These are phyloP conservation scores for Xiphorhynchus erythropygius DNA, from an alignment of 2,797 vertebrate species.

Conservation along the genomic window DNA sequence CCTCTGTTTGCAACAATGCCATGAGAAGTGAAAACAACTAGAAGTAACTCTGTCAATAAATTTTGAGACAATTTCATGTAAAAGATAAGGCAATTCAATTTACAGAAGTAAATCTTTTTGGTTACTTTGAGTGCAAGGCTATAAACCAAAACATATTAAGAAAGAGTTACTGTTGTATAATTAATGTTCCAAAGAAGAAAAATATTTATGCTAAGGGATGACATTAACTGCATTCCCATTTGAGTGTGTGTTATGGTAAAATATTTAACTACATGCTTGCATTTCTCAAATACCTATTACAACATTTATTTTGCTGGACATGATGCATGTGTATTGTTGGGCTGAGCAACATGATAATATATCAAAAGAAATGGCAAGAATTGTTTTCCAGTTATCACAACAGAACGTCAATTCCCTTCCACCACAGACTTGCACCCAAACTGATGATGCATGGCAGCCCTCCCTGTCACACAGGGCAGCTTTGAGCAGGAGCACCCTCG, in stretches of 20 bases:
- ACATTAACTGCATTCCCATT: background rate
- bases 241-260: background rate
- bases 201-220: conserved; percentile 27
- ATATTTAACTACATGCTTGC: background rate
- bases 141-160: background rate
- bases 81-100: background rate
- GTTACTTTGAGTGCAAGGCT: background rate
- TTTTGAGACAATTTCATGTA: background rate
- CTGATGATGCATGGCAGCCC: background rate
- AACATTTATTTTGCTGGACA: background rate
- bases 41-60: background rate
- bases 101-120: background rate
- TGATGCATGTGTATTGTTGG: background rate
- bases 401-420: background rate
- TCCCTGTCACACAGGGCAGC: background rate
- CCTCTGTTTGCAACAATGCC: background rate
- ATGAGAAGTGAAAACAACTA: background rate
- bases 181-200: conserved; percentile 27
- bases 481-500: background rate
- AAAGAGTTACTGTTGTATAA: background rate
- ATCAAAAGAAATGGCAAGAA: background rate
- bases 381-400: background rate
- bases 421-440: background rate
- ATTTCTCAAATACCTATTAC: conserved; percentile 1
- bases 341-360: background rate